These are phyloP conservation scores for Sebastes flavidus DNA, from an alignment of 2,797 vertebrate genomes.

Conservation along the genomic window DNA sequence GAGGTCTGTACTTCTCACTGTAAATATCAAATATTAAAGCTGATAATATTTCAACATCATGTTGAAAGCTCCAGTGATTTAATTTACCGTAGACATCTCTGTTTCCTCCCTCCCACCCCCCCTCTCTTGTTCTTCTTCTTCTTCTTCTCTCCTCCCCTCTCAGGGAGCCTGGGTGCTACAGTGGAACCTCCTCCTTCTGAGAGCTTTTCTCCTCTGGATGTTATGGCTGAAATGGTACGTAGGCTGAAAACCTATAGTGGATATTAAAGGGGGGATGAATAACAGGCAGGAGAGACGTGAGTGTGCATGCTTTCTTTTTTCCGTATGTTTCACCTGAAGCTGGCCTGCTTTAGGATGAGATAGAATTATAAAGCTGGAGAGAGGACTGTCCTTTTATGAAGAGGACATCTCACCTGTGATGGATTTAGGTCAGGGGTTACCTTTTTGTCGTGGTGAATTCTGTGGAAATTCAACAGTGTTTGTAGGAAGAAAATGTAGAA, in stretches of 20 bases:
- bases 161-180: conserved; percentile 49
- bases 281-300: neutral
- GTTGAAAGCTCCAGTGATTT: conserved; percentile 13
- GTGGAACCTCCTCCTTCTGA: conserved; percentile 33
- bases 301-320: neutral
- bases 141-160: conserved; percentile 12
- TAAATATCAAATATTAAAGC: conserved; percentile 9
- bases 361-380: neutral
- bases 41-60: neutral
- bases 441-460: neutral
- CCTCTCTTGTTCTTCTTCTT: neutral
- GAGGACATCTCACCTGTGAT: neutral
- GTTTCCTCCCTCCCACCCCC: conserved; percentile 11
- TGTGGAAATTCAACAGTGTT: neutral
- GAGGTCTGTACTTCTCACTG: neutral
- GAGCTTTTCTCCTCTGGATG: conserved; percentile 47
- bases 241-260: neutral
- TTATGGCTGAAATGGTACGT: conserved; percentile 69
- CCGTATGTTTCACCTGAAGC: neutral
- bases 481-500: neutral
- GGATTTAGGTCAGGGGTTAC: neutral
- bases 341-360: neutral
- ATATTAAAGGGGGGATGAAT: neutral
- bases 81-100: conserved; percentile 47
- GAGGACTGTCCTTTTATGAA: neutral